Base-by-base conservation (phyloP, 2,888 invertebrate species). In the Archips xylosteana region DNA sequence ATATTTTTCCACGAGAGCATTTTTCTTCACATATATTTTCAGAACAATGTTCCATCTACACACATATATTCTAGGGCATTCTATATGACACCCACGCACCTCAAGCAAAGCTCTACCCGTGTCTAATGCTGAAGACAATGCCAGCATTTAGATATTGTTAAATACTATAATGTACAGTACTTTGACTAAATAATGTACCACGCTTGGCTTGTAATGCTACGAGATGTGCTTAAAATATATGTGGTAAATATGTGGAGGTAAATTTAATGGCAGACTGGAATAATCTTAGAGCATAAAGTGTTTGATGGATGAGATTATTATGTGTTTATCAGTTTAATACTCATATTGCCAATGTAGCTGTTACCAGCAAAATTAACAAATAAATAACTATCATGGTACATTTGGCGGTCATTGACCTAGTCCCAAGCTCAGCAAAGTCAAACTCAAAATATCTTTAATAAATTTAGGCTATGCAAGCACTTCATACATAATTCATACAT, bases 121-220 rank as follows among this genome's bases (percentile, higher is more conserved):
- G 86, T 90, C 91, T 90, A 91, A 92, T 90, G 78, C 80, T 78
- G 81, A 89, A 92, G 87, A 90, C 92, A 91, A 92, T 91, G 89
- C 87, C 84, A 90, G 89, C 87, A 84, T 88, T 91, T 90, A 90
- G 87, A 88, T 89, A 89, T 91, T 89, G 89, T 90, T 91, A 91
- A 92, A 91, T 92, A 90, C 86, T 86, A 88, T 90, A 90, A 91
- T 89, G 80, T 83, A 77, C 81, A 78, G 87, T 87, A 84, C 87
- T 91, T 88, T 82, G 76, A 83, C 85, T 88, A 86, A 87, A 88
- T 89, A 89, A 90, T 87, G 83, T 83, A 79, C 80, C 76, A 87
- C 82, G 88, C 79, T 86, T 80, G 77, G 79, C 73, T 78, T 75
- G 73, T 78, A 75, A 79, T 77, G 78, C 77, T 57, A 71, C 70